Conservation (phyloP, 2,888 invertebrate species). For the Rugalucina vietnamica region DNA sequence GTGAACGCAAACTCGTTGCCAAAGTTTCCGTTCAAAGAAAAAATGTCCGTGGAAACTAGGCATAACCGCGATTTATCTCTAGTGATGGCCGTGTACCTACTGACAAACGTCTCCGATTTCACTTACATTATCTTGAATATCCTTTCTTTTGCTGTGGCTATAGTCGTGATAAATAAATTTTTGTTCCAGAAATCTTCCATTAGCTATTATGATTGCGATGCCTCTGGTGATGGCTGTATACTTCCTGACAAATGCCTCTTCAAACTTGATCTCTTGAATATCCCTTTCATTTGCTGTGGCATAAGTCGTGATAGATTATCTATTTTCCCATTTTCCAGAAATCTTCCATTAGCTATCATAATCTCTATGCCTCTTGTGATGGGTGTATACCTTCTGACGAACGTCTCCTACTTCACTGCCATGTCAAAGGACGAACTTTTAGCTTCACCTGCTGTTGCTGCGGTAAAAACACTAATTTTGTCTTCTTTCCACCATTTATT, state of each 20-base stretch:
- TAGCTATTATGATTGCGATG: conserved; percentile 91
- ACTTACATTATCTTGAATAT: too few species aligned
- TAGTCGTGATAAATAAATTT: too few species aligned
- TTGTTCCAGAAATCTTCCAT: conserved; percentile 90
- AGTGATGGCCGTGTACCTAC: conserved; percentile 91
- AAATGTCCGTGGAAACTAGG: too few species aligned
- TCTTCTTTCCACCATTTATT: too few species aligned
- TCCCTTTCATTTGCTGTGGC: too few species aligned
- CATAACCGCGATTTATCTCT: too few species aligned
- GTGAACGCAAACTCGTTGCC: too few species aligned
- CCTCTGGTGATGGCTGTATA: conserved; percentile 91
- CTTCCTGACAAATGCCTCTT: conserved; percentile 92
- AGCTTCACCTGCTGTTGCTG: conserved; percentile 91
- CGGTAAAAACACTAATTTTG: conserved; percentile 86
- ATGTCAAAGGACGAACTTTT: conserved; percentile 90
- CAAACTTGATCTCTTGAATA: too few species aligned
- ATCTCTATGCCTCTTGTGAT: conserved; percentile 93
- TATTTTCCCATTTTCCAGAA: conserved; percentile 88
- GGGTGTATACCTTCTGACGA: conserved; percentile 91
- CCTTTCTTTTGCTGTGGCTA: too few species aligned
- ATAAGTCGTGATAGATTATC: not conserved
- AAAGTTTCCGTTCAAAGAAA: too few species aligned
- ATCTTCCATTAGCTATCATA: conserved; percentile 91
- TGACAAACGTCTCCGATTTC: conserved; percentile 94
- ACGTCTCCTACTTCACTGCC: conserved; percentile 93